Percentiles rank a stretch among this genome's conserved stretches.
Conservation (phyloP, 2,797 vertebrate genomes). For the Urophycis tenuis region DNA sequence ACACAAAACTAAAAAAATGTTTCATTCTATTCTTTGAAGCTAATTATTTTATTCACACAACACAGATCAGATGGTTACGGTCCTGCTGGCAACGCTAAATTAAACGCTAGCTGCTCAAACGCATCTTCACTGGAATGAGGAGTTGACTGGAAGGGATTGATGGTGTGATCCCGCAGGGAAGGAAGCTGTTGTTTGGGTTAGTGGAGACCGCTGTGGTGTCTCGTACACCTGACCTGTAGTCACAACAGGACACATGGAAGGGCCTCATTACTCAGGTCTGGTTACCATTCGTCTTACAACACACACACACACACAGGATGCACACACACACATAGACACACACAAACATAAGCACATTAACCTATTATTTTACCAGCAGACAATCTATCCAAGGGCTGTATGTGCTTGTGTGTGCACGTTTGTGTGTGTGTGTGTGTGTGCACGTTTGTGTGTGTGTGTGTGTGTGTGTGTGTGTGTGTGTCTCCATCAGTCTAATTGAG, state of each 20-base stretch:
- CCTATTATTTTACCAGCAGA: too few relatives aligned
- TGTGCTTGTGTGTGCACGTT: slow-evolving; percentile 12
- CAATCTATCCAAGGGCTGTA: neutral
- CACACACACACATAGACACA: neutral
- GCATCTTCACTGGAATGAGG: neutral
- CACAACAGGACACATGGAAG: slow-evolving; percentile 57
- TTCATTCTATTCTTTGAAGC: neutral
- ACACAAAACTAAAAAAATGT: neutral
- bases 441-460: slow-evolving; percentile 14
- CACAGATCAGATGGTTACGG: neutral
- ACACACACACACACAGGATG: neutral
- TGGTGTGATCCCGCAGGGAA: neutral
- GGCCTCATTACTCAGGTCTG: slow-evolving; percentile 41
- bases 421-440: slow-evolving; percentile 9
- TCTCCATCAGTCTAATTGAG: slow-evolving; percentile 36
- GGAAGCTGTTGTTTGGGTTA: slow-evolving; percentile 46
- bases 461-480: slow-evolving; percentile 19
- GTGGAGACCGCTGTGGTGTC: slow-evolving; percentile 25
- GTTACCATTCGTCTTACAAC: slow-evolving; percentile 51
- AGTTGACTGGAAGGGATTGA: neutral
- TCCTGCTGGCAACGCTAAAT: neutral
- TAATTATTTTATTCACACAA: neutral
- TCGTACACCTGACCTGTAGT: slow-evolving; percentile 36
- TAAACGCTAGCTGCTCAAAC: neutral
- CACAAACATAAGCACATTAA: neutral